Evolutionary conservation across 2,888 invertebrate species (phyloP).

Genomic region (Polydrusus pterygomalis): DNA sequence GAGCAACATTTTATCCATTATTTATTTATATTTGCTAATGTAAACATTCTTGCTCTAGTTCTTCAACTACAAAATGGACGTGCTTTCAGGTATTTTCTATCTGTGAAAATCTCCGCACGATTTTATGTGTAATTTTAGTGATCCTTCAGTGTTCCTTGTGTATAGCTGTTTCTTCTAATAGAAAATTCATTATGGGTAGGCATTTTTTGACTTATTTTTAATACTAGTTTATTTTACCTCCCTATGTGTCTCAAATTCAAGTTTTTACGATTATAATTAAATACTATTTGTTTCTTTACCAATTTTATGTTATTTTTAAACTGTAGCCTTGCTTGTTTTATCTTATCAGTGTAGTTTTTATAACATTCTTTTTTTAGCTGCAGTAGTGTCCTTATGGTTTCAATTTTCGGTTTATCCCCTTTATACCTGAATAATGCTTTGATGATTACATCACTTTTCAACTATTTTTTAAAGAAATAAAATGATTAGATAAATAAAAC

Average conservation of each 20-base stretch:
- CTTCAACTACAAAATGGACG: constrained; percentile 31
- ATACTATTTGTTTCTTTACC: background rate
- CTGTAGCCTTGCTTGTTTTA: background rate
- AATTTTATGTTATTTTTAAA: background rate
- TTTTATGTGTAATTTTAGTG: constrained; percentile 30
- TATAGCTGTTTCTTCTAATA: constrained; percentile 28
- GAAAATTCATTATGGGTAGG: constrained; percentile 35
- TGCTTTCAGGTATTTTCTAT: constrained; percentile 31
- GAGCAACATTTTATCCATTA: constrained; percentile 21
- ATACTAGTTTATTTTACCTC: background rate
- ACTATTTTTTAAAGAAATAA: no score
- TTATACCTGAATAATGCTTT: no score
- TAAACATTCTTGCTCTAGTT: constrained; percentile 30
- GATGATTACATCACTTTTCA: no score
- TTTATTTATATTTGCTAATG: constrained; percentile 40
- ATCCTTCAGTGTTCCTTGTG: constrained; percentile 18
- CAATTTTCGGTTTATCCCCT: no score
- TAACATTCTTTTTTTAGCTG: background rate
- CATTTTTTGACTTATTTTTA: constrained; percentile 19
- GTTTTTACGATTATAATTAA: background rate
- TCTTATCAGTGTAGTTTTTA: background rate
- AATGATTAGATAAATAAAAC: no score
- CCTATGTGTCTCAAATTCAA: background rate
- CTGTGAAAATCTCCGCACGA: constrained; percentile 21
- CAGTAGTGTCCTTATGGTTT: no score